Base-by-base conservation (phyloP, 2,888 invertebrate genomes). In the Parasteatoda lunata region DNA sequence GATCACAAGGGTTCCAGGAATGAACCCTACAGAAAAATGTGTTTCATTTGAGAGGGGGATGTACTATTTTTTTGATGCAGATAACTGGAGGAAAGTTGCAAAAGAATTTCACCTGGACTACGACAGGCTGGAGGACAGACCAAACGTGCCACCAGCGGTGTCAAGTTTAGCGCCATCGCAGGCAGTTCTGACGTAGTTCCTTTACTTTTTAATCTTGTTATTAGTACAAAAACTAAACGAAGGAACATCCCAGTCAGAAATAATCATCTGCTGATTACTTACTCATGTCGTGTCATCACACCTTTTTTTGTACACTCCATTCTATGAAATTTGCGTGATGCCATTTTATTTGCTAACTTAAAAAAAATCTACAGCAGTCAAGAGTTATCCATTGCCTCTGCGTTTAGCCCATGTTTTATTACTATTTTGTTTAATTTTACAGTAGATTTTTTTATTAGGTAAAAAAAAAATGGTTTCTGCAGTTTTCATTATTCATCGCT, bases 101-200 rank as follows among this genome's bases (percentile, higher is more conserved):
- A 99, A 98, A 93, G 99, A 99, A 93, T 98, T 99, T 94, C 96
- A 97, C 93, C 94, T 99, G 93, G 99, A 99, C 94, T 98, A 99
- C 94, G 97, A 97, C 94, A 98, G 98, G 94, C 94, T 99, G 93
- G 99, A 99, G 94, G 98, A 96, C 89, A 94, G 96, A 92, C 97
- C 97, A 7, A 79, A 54, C 9, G 79, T 85, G 11, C 89, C 88
- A 54, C 83, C 82, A 47, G 70, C 88, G 52, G 71, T 81, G n/a
- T 78, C 82, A 9, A 80, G 52, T 54, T 76, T 84, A 13, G 68
- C 71, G 68, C 51, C 83, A n/a, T 64, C 84, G 4, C 82, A 75
- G 71, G 15, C 88, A 30, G 84, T 77, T 49, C 77, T 89, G 81
- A 73, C 87, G 64, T 89, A 87, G 80, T 11, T 54, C 30, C 49